A percentile compares a stretch with the other conserved stretches of the same genome.
These are phyloP conservation scores for Macrophya alboannulata DNA, from an alignment of 2,888 invertebrate species.

Conservation along the genomic window DNA sequence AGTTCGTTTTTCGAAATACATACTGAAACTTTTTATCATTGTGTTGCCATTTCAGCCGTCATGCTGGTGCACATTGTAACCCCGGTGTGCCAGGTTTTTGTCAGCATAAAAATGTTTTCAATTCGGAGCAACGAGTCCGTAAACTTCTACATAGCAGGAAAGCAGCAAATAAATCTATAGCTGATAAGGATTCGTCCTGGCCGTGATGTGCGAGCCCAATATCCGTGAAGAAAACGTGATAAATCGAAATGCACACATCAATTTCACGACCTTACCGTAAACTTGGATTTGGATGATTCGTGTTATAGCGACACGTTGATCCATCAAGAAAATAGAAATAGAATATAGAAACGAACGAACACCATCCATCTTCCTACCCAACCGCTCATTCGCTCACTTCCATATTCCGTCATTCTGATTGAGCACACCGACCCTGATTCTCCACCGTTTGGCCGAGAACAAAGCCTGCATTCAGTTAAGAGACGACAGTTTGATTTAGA, in stretches of 20 bases:
- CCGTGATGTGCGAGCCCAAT: neutral
- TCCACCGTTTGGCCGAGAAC: neutral
- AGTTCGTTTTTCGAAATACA: neutral
- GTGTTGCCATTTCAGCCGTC: neutral
- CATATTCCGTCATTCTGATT: neutral
- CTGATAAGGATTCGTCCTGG: neutral
- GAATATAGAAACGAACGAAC: conserved; percentile 1
- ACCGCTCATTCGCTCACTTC: neutral
- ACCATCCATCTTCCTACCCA: neutral
- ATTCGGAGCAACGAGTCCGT: neutral
- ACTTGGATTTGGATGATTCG: conserved; percentile 17
- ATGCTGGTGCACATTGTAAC: neutral
- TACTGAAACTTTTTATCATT: neutral
- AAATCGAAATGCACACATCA: conserved; percentile 33
- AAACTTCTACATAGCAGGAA: neutral
- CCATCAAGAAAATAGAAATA: conserved; percentile 14
- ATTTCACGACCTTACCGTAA: conserved; percentile 6
- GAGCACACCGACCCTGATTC: neutral
- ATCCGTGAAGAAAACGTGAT: neutral
- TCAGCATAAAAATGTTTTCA: neutral
- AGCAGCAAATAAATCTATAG: conserved; percentile 27
- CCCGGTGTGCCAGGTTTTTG: neutral
- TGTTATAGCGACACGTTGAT: conserved; percentile 20
- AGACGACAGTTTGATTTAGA: conserved; percentile 6
- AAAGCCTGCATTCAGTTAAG: neutral